phyloP scores from a whole-genome alignment of 30 jellyfish, hydroid and myxozoan genomes.

The Hydra vulgaris region DNA sequence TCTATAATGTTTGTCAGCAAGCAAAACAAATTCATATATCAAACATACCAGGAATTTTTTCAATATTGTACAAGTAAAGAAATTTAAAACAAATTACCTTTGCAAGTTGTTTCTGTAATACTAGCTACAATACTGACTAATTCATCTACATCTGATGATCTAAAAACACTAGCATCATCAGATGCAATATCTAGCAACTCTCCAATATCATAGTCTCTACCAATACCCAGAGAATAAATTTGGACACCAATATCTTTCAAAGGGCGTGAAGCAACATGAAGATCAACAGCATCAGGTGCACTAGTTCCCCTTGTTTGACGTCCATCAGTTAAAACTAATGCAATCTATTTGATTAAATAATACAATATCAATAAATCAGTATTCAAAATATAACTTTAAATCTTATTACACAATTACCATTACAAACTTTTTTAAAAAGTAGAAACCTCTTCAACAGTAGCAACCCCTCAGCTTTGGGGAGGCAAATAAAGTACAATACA shows the following conservation, averaged over 20 bases:
- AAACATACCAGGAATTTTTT: too few relatives aligned
- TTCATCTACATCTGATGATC: slow-evolving; percentile 75
- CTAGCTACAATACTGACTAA: slow-evolving; percentile 72
- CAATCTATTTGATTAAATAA: slow-evolving; percentile 35
- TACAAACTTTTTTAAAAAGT: not conserved
- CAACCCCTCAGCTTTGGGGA: not conserved
- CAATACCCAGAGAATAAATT: slow-evolving; percentile 89
- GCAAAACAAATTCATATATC: too few relatives aligned
- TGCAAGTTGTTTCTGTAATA: slow-evolving; percentile 78
- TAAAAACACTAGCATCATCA: slow-evolving; percentile 96
- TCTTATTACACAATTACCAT: not conserved
- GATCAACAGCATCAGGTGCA: slow-evolving; percentile 80
- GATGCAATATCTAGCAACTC: slow-evolving; percentile 96
- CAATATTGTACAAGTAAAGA: too few relatives aligned
- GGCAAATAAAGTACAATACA: too few relatives aligned
- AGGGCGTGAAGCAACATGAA: slow-evolving; percentile 84
- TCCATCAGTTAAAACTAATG: slow-evolving; percentile 94
- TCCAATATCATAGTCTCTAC: slow-evolving; percentile 78
- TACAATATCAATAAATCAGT: not conserved
- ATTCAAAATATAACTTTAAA: not conserved
- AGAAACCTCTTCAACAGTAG: not conserved
- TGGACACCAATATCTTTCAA: slow-evolving; percentile 79
- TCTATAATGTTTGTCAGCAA: too few relatives aligned
- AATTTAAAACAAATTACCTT: too few relatives aligned
- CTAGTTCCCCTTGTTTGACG: slow-evolving; percentile 78